Evolutionary conservation across 1,140 invertebrate species (phyloP).

Genomic region (Cepaea nemoralis): DNA sequence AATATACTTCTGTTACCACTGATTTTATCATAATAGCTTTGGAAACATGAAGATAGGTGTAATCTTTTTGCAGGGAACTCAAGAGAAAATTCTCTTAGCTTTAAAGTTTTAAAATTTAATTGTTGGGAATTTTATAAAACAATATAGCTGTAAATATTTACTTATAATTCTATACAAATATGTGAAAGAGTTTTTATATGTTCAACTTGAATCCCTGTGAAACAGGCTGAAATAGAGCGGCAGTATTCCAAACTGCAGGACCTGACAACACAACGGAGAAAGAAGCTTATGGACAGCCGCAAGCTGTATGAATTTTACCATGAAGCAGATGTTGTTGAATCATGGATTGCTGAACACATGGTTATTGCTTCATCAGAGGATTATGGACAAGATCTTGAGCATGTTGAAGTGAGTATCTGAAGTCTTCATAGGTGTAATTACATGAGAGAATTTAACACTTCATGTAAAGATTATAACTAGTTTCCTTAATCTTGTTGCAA

Average conservation of each 20-base stretch:
- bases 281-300: slow-evolving; percentile 93
- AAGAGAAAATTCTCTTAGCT: no score
- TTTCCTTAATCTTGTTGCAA: no score
- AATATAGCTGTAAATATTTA: no score
- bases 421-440: no score
- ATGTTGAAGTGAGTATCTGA: slow-evolving; percentile 85
- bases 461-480: no score
- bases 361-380: slow-evolving; percentile 96
- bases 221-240: slow-evolving; percentile 60
- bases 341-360: slow-evolving; percentile 98
- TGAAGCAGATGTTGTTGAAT: slow-evolving; percentile 97
- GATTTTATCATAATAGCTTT: no score
- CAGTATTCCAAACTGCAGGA: slow-evolving; percentile 68
- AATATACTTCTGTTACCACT: no score
- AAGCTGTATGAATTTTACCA: slow-evolving; percentile 98
- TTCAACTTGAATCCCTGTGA: background rate
- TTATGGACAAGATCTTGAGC: slow-evolving; percentile 94
- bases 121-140: no score
- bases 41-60: no score
- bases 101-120: background rate
- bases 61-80: no score
- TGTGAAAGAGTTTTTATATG: background rate
- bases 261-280: slow-evolving; percentile 80
- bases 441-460: no score
- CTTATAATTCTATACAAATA: no score